Evolutionary conservation across 2,113 vertebrate genomes (phyloP).

Genomic region (Lathamus discolor): DNA sequence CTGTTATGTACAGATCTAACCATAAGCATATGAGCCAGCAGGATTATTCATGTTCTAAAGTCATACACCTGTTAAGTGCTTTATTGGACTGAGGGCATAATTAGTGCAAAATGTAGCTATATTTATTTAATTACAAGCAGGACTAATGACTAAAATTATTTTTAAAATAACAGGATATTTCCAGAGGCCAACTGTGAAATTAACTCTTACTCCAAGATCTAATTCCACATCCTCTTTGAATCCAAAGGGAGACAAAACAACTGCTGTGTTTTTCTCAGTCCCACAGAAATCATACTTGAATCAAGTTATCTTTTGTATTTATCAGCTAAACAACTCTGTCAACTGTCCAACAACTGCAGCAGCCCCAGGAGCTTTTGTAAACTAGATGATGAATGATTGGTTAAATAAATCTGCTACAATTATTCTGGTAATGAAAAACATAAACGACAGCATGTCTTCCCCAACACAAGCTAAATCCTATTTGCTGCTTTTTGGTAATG

Average conservation of each 20-base stretch:
- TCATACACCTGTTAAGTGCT: conserved; percentile 58
- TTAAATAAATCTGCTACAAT: conserved; percentile 59
- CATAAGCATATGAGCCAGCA: background rate
- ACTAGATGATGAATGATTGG: conserved; percentile 55
- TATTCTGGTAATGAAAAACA: conserved; percentile 61
- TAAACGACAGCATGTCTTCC: conserved; percentile 31
- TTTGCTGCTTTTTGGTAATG: conserved; percentile 48
- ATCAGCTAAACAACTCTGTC: conserved; percentile 58
- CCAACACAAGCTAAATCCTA: conserved; percentile 49
- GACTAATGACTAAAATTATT: conserved; percentile 47
- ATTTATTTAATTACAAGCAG: conserved; percentile 58
- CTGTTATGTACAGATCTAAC: background rate
- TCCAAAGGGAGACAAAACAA: conserved; percentile 13
- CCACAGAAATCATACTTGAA: conserved; percentile 12
- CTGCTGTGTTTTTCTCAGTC: background rate
- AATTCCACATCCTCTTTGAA: conserved; percentile 5
- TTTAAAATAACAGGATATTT: conserved; percentile 33
- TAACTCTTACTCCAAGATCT: background rate
- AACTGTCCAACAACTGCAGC: conserved; percentile 40
- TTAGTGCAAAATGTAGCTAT: conserved; percentile 37
- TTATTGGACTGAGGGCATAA: conserved; percentile 39
- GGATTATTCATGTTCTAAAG: conserved; percentile 8
- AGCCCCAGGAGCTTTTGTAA: conserved; percentile 53
- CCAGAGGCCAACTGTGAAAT: conserved; percentile 27
- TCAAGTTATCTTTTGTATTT: conserved; percentile 51